These are phyloP conservation scores for Artemisiospiza belli DNA, from an alignment of 2,113 vertebrate genomes.

Conservation along the genomic window DNA sequence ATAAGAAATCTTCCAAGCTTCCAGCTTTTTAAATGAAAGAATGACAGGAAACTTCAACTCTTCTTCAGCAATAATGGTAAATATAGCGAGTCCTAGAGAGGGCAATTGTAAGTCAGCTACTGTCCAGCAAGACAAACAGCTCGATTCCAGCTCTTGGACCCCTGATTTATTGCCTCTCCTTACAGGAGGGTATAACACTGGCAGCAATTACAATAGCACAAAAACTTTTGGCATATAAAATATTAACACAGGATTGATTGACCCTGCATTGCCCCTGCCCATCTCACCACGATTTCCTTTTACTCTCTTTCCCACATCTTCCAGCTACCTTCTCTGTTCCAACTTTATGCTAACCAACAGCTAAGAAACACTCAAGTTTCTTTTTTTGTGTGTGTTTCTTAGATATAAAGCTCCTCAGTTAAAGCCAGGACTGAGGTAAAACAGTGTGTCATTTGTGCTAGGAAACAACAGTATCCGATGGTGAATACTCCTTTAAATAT, in stretches of 20 bases:
- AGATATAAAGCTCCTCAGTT: conserved; percentile 78
- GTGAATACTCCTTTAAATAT: conserved; percentile 69
- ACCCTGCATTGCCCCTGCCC: conserved; percentile 69
- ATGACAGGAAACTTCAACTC: conserved; percentile 45
- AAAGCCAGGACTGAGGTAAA: conserved; percentile 86
- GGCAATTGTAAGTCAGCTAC: conserved; percentile 62
- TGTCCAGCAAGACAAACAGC: conserved; percentile 49
- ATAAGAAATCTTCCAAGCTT: conserved; percentile 68
- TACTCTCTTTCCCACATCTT: conserved; percentile 33
- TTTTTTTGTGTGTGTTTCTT: conserved; percentile 55
- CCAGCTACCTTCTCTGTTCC: conserved; percentile 39
- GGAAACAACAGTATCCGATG: conserved; percentile 78
- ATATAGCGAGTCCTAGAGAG: conserved; percentile 54
- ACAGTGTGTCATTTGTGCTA: conserved; percentile 91
- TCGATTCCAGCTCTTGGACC: conserved; percentile 54
- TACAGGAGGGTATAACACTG: conserved; percentile 77
- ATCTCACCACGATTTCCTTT: neutral
- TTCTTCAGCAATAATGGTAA: conserved; percentile 67
- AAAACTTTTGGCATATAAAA: conserved; percentile 82
- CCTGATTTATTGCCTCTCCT: conserved; percentile 70
- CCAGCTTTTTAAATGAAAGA: conserved; percentile 66
- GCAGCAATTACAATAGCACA: conserved; percentile 78
- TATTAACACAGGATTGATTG: conserved; percentile 76
- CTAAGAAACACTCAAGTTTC: conserved; percentile 48
- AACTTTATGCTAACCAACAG: conserved; percentile 42